phyloP scores from a whole-genome alignment of 2,888 invertebrate species.

The Phytoseiulus persimilis region DNA sequence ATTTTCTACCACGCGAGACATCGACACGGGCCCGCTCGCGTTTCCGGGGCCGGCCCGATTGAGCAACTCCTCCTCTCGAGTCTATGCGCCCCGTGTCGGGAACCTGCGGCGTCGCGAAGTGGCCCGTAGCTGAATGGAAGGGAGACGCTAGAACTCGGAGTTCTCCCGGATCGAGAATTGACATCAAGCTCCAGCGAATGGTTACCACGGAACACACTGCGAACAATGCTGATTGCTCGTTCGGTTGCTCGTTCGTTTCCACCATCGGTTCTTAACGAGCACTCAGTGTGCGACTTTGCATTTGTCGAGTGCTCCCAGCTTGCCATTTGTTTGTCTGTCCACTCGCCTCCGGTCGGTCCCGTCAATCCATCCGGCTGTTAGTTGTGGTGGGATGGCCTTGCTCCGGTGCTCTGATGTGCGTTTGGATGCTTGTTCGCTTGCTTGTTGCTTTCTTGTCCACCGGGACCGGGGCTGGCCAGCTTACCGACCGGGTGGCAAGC shows the following conservation, averaged over 20 bases:
- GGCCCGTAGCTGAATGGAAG: no score
- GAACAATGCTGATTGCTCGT: neutral
- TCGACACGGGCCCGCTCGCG: neutral
- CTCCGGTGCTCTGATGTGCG: constrained; percentile 18
- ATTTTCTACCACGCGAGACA: neutral
- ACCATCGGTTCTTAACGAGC: neutral
- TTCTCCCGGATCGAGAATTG: neutral
- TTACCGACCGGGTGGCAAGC: neutral
- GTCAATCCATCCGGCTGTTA: constrained; percentile 26
- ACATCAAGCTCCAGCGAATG: neutral
- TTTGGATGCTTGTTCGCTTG: neutral
- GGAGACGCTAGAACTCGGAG: no score
- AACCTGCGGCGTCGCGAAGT: no score
- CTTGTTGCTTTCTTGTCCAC: neutral
- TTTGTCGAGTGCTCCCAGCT: neutral
- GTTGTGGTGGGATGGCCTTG: constrained; percentile 10
- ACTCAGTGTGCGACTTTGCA: constrained; percentile 5
- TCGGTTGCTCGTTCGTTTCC: neutral
- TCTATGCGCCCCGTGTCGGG: no score
- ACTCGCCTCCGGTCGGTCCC: neutral
- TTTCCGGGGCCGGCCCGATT: no score
- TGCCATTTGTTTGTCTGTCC: neutral
- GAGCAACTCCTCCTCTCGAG: no score
- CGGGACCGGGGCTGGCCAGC: neutral
- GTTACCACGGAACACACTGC: neutral